Base-by-base conservation (phyloP, 1,140 invertebrate genomes). In the Tribolium madens region DNA sequence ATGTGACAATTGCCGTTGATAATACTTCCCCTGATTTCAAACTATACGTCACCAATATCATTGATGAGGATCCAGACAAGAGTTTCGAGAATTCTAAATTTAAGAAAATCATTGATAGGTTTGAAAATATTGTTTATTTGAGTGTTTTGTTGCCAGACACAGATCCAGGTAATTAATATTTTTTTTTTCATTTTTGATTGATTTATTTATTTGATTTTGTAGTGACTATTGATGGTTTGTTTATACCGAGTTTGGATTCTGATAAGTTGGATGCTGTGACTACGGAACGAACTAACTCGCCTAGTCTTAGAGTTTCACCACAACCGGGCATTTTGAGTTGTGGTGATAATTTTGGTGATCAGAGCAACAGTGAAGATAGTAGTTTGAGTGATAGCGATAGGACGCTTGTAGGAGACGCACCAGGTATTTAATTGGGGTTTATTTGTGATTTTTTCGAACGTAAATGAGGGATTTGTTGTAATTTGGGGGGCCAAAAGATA, bases 311-410 rank as follows among this genome's bases (percentile, higher is more conserved):
- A 7, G 75, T 82, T 7, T 85, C 83, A 2, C 83, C 83, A 9
- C 80, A 82, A 52, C 83, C 83, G 4, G 77, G 75, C 71, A 84
- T 64, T 76, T 84, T 77, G 47, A 79, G 76, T 26, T 31, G 57
- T 33, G 76, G 74, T 2, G 84, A 84, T 70, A 75, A 72, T 10
- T 81, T 83, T 74, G 79, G 86, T 73, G 89, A 91, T 81, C 91
- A 92, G 79, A 94, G 92, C 84, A 92, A 92, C 80, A 93, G 91
- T 82, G 93, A 94, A 83, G 93, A 94, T 83, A 93, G 92, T 81
- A 93, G 92, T 82, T 86, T 94, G 12, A 94, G 92, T 75, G 93
- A 94, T 81, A 93, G 92, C 77, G 93, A 94, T 84, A 88, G 90
- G 77, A 93, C 92, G 0, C 84, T 93, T 14, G 89, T 92, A 14